phyloP scores from a whole-genome alignment of 2,113 vertebrate genomes.

The Caretta caretta region DNA sequence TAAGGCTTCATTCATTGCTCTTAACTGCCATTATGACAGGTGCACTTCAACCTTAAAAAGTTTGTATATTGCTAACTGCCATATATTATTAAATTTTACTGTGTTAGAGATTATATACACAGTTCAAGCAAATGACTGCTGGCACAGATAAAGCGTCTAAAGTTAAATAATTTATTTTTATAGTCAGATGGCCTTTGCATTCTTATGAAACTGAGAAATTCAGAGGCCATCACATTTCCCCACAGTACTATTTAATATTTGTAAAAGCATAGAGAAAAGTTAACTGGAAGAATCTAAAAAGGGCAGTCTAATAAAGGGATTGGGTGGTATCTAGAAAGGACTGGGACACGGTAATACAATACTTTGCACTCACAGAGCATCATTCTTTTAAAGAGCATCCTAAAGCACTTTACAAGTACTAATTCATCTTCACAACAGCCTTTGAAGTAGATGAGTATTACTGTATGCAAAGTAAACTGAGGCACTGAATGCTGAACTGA shows the following conservation, averaged over 20 bases:
- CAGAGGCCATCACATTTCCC: not conserved
- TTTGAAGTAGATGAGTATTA: not conserved
- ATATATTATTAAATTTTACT: not conserved
- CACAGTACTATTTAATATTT: conserved; percentile 14
- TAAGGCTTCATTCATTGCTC: not conserved
- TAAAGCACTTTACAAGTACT: not conserved
- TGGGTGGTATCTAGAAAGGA: not conserved
- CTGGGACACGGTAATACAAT: not conserved
- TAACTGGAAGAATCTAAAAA: not conserved
- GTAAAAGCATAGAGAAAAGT: not conserved
- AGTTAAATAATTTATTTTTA: not conserved
- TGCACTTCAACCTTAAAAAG: not conserved
- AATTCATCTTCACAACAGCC: not conserved
- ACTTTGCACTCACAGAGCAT: not conserved
- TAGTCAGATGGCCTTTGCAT: not conserved
- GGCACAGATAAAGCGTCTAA: not conserved
- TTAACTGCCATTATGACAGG: not conserved
- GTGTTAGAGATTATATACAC: not conserved
- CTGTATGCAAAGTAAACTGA: not conserved
- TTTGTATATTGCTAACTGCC: not conserved
- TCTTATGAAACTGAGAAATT: conserved; percentile 7
- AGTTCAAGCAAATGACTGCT: not conserved
- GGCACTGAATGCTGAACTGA: not conserved
- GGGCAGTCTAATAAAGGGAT: not conserved
- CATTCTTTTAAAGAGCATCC: not conserved